Base-by-base conservation (phyloP, 2,797 vertebrate species). In the Parauchenoglanis punctatus region DNA sequence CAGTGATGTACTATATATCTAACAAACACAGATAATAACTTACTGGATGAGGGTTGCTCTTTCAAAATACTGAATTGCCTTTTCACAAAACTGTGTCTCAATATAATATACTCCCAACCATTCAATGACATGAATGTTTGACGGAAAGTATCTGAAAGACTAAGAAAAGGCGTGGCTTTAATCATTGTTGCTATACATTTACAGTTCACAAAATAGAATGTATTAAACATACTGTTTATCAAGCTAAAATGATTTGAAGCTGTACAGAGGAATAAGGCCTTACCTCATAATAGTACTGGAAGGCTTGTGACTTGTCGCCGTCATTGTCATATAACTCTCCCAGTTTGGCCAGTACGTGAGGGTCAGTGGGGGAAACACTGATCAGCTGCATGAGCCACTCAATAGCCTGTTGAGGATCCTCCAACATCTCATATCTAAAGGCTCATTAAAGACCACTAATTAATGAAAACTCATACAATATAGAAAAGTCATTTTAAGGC, bases 11-110 rank as follows among this genome's bases (percentile, higher is more conserved):
- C 20, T 63, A 46, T 63, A 81, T n/a, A 67, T 25, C 44, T 3
- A 44, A 75, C 4, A 87, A 49, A 67, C 31, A 58, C 10, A n/a
- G 4, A 20, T 4, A 82, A 23, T 81, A 89, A 97, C 99, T 97
- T 96, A 99, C 99, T 98, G 98, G 93, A 99, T 98, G 81, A 99
- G 97, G 7, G 96, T 96, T 88, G 98, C 99, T 96, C 99, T 97
- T 92, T 99, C 98, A 94, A 99, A 99, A 93, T 98, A 99, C 90
- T 97, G 97, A 93, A 99, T 97, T 90, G 99, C 98, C 95, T 99
- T 99, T 94, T 99, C 98, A 94, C 96, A 99, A 94, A 99, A 99
- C 91, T 98, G 98, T 0, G 97, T 98, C 91, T 99, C 97, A 84
- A 99, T 97, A 93, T 98, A 99, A 91, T 99, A 98, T 0, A 96